These are phyloP conservation scores for Hestina assimilis DNA, from an alignment of 1,140 invertebrate genomes.

Conservation along the genomic window DNA sequence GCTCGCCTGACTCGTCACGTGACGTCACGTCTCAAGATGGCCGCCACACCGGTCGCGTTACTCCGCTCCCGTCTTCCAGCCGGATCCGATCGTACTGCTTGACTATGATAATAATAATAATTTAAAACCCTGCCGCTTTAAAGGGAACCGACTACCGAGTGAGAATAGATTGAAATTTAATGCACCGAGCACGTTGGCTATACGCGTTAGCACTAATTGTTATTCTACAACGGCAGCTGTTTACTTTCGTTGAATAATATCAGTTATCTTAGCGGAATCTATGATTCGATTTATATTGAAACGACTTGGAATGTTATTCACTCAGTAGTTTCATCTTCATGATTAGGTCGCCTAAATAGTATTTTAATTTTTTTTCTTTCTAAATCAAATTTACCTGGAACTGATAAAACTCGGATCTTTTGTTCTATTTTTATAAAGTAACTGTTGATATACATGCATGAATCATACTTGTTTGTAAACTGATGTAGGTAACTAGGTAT, in stretches of 20 bases:
- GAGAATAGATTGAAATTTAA: slow-evolving; percentile 76
- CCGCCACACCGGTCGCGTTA: slow-evolving; percentile 66
- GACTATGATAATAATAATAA: slow-evolving; percentile 63
- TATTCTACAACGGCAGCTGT: slow-evolving; percentile 70
- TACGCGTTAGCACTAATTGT: slow-evolving; percentile 68
- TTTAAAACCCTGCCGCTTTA: slow-evolving; percentile 69
- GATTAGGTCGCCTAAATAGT: neutral
- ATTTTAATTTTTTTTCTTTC: neutral
- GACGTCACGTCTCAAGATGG: slow-evolving; percentile 78
- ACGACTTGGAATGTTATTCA: neutral
- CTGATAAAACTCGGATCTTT: neutral
- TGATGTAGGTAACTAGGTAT: neutral
- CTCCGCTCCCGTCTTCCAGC: slow-evolving; percentile 65
- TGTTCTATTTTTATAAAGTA: slow-evolving; percentile 6
- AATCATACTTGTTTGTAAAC: slow-evolving; percentile 1
- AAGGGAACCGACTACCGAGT: slow-evolving; percentile 69
- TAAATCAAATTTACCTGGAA: too few species aligned
- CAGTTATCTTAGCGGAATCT: slow-evolving; percentile 54
- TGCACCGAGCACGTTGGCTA: slow-evolving; percentile 61
- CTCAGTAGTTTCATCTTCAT: slow-evolving; percentile 17
- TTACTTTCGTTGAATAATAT: slow-evolving; percentile 74
- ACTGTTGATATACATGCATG: slow-evolving; percentile 5
- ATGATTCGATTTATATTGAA: slow-evolving; percentile 20
- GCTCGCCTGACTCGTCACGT: slow-evolving; percentile 76
- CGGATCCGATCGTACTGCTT: slow-evolving; percentile 60